Conservation (phyloP, 2,113 vertebrate genomes). For the Gymnarchus niloticus region DNA sequence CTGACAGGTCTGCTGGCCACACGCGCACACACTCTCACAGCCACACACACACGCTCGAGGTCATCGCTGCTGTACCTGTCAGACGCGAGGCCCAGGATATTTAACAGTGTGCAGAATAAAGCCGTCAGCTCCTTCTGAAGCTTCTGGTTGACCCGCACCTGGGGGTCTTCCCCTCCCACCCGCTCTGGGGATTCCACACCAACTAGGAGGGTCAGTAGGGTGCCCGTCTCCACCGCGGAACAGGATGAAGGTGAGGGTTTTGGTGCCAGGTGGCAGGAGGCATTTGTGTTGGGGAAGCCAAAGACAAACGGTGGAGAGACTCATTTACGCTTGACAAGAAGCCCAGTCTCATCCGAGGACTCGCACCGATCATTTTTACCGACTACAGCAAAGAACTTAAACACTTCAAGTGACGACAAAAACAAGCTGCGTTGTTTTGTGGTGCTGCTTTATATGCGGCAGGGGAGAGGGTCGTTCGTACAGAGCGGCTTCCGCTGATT, state of each 20-base stretch:
- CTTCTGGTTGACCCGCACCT: conserved; percentile 69
- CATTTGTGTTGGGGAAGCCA: too few relatives aligned
- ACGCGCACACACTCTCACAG: background rate
- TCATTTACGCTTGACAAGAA: too few relatives aligned
- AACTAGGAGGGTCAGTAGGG: conserved; percentile 73
- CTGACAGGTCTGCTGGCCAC: too few relatives aligned
- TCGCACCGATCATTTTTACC: too few relatives aligned
- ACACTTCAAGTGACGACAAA: too few relatives aligned
- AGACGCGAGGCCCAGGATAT: conserved; percentile 57
- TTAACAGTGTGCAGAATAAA: conserved; percentile 74
- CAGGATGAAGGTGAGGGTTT: too few relatives aligned
- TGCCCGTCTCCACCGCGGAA: conserved; percentile 66
- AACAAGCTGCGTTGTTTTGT: too few relatives aligned
- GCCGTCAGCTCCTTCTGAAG: conserved; percentile 79
- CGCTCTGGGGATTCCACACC: conserved; percentile 57
- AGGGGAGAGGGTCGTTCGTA: conserved; percentile 4
- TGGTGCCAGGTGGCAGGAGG: too few relatives aligned
- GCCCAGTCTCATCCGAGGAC: too few relatives aligned
- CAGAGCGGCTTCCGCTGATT: conserved; percentile 53
- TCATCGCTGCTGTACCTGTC: conserved; percentile 69
- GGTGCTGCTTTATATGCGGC: too few relatives aligned
- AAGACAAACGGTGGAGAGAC: too few relatives aligned
- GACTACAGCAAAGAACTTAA: too few relatives aligned
- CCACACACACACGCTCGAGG: background rate
- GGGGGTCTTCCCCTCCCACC: conserved; percentile 60